A percentile compares a stretch with the other conserved stretches of the same genome.
phyloP scores from a whole-genome alignment of 1,140 invertebrate genomes.

The Magallana ariakensis region DNA sequence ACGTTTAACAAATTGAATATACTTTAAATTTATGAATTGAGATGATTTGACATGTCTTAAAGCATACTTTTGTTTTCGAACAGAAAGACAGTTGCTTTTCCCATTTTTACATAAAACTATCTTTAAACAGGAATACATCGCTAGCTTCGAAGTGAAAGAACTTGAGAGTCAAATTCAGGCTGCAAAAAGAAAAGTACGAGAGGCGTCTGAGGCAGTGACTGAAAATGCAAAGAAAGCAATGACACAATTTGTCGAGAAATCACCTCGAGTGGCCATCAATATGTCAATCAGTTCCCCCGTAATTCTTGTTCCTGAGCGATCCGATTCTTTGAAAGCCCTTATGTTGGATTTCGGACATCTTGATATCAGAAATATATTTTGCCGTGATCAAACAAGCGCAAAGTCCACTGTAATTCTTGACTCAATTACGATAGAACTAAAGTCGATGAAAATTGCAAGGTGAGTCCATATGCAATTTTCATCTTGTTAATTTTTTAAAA shows the following conservation, averaged over 20 bases:
- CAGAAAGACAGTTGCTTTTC: too few species aligned
- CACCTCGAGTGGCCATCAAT: conserved; percentile 88
- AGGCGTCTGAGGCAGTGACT: conserved; percentile 92
- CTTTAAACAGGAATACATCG: conserved; percentile 90
- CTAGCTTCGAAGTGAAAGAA: conserved; percentile 85
- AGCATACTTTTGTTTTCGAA: too few species aligned
- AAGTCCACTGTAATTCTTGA: conserved; percentile 85
- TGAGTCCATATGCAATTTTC: conserved; percentile 73
- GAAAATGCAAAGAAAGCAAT: conserved; percentile 92
- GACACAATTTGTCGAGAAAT: conserved; percentile 89
- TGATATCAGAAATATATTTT: conserved; percentile 70
- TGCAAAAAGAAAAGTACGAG: conserved; percentile 89
- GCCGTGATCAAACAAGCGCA: conserved; percentile 55
- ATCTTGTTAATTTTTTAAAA: too few species aligned
- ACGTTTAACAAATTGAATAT: too few species aligned
- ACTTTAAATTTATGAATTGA: too few species aligned
- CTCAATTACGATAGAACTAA: conserved; percentile 86
- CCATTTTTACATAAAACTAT: too few species aligned
- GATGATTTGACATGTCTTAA: too few species aligned
- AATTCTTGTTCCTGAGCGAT: conserved; percentile 92
- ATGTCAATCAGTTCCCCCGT: conserved; percentile 91
- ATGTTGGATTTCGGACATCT: conserved; percentile 90
- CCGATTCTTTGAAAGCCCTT: conserved; percentile 87
- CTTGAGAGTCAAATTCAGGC: conserved; percentile 1
- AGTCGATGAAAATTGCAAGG: conserved; percentile 89